Evolutionary conservation across 2,113 vertebrate genomes (phyloP).

Genomic region (Leucoraja erinaceus): DNA sequence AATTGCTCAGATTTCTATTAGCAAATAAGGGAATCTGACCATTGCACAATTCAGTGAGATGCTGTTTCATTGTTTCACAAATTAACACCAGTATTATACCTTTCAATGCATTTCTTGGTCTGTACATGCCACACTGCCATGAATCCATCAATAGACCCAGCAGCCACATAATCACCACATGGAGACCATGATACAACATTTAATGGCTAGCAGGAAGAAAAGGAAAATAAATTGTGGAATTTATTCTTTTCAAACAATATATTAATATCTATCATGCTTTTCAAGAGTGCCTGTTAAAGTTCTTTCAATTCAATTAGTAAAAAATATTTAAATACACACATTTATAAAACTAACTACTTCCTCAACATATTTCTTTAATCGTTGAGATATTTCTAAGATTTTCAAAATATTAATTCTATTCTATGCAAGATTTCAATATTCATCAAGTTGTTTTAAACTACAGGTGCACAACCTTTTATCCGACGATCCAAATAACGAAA

Average conservation of each 20-base stretch:
- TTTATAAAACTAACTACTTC: neutral
- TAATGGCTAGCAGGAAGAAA: slow-evolving; percentile 60
- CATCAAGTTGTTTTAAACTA: neutral
- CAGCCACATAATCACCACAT: slow-evolving; percentile 76
- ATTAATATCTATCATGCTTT: neutral
- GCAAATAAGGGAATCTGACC: no score
- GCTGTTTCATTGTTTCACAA: neutral
- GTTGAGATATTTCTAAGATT: neutral
- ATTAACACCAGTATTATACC: slow-evolving; percentile 54
- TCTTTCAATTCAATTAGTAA: neutral
- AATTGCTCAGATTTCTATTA: neutral
- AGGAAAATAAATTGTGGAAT: neutral
- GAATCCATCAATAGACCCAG: slow-evolving; percentile 70
- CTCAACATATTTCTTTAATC: neutral
- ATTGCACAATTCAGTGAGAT: neutral
- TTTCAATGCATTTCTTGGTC: slow-evolving; percentile 74
- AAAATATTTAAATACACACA: neutral
- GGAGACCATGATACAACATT: slow-evolving; percentile 87
- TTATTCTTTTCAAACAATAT: slow-evolving; percentile 7
- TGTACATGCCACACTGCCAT: slow-evolving; percentile 75
- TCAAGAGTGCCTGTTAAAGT: neutral
- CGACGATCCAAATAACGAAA: no score
- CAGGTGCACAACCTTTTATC: no score
- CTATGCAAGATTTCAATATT: neutral
- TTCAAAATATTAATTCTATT: neutral